phyloP scores from a whole-genome alignment of 2,113 vertebrate genomes.

The Pteronura brasiliensis region DNA sequence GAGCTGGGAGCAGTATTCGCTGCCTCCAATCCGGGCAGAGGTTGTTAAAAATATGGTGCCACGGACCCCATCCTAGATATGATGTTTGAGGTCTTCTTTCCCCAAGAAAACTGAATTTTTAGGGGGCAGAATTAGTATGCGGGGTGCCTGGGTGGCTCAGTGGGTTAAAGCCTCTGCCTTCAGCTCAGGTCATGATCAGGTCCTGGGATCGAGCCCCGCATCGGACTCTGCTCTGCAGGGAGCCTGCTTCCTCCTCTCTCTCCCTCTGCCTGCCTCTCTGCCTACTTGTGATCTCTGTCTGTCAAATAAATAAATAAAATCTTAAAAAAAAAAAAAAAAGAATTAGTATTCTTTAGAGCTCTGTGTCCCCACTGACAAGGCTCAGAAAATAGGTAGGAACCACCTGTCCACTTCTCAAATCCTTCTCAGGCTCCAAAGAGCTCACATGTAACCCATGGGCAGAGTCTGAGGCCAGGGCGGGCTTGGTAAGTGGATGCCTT shows the following conservation, averaged over 20 bases:
- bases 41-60: not conserved
- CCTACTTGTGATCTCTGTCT: no score
- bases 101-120: not conserved
- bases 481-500: not conserved
- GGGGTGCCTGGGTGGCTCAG: no score
- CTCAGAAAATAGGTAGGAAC: not conserved
- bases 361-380: not conserved
- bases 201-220: no score
- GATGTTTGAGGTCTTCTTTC: not conserved
- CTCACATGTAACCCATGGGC: not conserved
- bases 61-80: not conserved
- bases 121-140: not conserved
- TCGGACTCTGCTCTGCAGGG: no score
- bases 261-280: no score
- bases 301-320: no score
- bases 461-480: not conserved
- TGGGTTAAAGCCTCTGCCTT: no score
- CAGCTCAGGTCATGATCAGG: no score
- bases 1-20: not conserved
- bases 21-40: not conserved
- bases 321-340: not conserved
- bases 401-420: not conserved
- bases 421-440: not conserved
- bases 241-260: no score
- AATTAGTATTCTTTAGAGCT: not conserved